Evolutionary conservation across 2,113 vertebrate species (phyloP).

Genomic region (Sapayoa aenigma): DNA sequence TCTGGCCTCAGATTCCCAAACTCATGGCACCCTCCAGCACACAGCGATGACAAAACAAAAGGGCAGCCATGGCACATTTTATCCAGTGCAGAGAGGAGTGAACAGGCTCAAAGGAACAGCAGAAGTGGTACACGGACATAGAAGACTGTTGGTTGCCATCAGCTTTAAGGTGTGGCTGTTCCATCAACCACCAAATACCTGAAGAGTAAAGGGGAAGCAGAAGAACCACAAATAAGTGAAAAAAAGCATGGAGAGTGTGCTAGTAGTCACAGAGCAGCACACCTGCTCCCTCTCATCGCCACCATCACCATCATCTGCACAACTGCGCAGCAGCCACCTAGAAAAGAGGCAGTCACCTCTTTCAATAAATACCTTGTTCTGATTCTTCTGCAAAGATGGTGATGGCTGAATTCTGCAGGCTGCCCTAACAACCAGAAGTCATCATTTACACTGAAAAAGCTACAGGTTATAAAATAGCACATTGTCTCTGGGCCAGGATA

Average conservation of each 20-base stretch:
- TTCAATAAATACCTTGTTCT: background rate
- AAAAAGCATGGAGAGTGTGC: background rate
- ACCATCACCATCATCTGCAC: background rate
- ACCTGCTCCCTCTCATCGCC: background rate
- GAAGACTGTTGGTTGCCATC: accelerated
- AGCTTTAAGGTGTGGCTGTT: background rate
- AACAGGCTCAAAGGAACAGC: background rate
- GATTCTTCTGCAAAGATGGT: background rate
- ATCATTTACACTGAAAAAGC: background rate
- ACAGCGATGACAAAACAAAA: background rate
- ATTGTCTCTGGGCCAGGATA: background rate
- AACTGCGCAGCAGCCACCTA: background rate
- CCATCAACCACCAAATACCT: background rate
- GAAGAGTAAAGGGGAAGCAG: background rate
- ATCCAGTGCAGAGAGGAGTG: background rate
- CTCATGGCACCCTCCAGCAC: accelerated
- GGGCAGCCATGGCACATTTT: background rate
- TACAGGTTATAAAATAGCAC: background rate
- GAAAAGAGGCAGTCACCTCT: background rate
- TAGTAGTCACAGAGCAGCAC: background rate
- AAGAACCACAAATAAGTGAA: background rate
- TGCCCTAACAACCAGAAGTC: background rate
- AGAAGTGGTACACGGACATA: background rate
- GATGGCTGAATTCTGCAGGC: background rate
- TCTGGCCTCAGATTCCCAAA: background rate